Base-by-base conservation (phyloP, 1,140 invertebrate genomes). In the Caenorhabditis latens region DNA sequence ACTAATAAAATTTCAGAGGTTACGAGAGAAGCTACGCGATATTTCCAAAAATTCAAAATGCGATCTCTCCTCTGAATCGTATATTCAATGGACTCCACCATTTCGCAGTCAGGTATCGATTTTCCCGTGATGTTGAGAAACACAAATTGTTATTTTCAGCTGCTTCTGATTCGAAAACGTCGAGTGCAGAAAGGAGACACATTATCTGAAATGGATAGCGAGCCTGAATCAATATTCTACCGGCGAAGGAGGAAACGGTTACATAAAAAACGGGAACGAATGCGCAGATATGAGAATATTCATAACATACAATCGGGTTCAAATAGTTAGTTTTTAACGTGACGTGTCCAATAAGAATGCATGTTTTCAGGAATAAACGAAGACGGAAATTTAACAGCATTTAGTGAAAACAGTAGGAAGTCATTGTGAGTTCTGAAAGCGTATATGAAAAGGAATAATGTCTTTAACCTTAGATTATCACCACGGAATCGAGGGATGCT, bases 11-110 rank as follows among this genome's bases (percentile, higher is more conserved):
- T 61, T 87, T 83, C 63, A 87, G 87, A 16, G 87, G 61, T 65
- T 88, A 48, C 87, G 87, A 75, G 87, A 88, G 48, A 88, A 88
- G 24, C 16, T 88, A 4, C 84, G 65, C 21, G 87, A 88, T 14
- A 67, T 88, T 7, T 75, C 85, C 5, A 86, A 86, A 42, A 86
- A 57, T 16, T 43, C 57, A n/a, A 61, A 53, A 75, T 75, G 63
- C 21, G 55, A 55, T 55, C 57, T 58, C 63, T 57, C 53, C 4
- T 16, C 65, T 5, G 67, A 75, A 2, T 13, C 85, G 1, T 50
- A 24, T 42, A 58, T 57, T 43, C 53, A 55, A 42, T 86, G 85
- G 85, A 71, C 67, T 24, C 85, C 85, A 0, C 57, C 85, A 4
- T 86, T 86, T 57, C 58, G 67, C 9, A 86, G 85, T 57, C 85